Evolutionary conservation across 2,797 vertebrate genomes (phyloP).

Genomic region (Sebastes taczanowskii): DNA sequence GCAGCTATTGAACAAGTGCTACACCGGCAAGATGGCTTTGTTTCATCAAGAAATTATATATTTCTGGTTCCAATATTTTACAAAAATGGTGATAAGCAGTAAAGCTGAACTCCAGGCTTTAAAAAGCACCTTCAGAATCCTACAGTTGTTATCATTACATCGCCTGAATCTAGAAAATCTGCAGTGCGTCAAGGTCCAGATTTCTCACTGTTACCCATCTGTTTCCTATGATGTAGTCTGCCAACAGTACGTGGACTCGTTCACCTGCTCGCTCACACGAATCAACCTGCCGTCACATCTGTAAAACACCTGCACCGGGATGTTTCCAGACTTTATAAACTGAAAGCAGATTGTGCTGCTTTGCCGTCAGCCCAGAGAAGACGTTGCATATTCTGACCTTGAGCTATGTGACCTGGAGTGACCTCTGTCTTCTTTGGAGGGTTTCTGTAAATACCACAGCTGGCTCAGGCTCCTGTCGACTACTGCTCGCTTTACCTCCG

Average conservation of each 20-base stretch:
- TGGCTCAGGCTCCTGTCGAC: neutral
- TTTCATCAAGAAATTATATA: no score
- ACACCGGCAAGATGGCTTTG: no score
- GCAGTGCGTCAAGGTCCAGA: neutral
- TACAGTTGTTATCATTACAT: neutral
- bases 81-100: no score
- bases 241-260: neutral
- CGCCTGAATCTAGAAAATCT: neutral
- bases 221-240: neutral
- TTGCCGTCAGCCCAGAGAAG: neutral
- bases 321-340: constrained; percentile 1
- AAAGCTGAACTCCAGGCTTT: neutral
- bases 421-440: constrained; percentile 5
- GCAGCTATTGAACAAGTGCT: no score
- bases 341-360: neutral
- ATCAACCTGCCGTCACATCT: neutral
- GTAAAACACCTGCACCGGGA: constrained; percentile 13
- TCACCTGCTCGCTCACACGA: neutral
- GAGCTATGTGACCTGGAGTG: constrained; percentile 17
- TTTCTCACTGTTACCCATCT: neutral
- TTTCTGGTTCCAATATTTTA: no score
- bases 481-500: neutral
- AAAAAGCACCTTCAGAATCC: neutral
- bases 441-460: neutral
- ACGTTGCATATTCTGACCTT: neutral